These are phyloP conservation scores for Porites divaricata DNA, from an alignment of 92 coral and sea anemone genomes.

Conservation along the genomic window DNA sequence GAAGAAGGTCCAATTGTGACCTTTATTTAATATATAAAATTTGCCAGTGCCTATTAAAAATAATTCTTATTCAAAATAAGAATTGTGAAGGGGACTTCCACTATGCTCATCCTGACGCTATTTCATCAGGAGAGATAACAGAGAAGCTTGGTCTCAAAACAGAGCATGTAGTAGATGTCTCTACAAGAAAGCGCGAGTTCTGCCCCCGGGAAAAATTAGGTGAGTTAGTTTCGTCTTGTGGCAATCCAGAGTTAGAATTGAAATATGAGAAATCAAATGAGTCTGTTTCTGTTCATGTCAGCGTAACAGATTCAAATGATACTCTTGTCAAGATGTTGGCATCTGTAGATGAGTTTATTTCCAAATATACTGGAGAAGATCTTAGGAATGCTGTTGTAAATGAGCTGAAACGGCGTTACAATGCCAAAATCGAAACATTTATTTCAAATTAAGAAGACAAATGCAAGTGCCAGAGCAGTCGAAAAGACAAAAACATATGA, in stretches of 20 bases:
- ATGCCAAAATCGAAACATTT: constrained; percentile 46
- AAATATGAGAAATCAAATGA: constrained; percentile 8
- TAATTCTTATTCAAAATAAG: too few species aligned
- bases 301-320: constrained; percentile 49
- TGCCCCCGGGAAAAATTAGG: constrained; percentile 57
- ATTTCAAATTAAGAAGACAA: constrained; percentile 26
- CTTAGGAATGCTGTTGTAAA: constrained; percentile 33
- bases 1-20: too few species aligned
- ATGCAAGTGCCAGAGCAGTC: constrained; percentile 57
- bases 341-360: constrained; percentile 56
- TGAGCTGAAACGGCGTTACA: constrained; percentile 45
- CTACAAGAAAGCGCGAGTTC: constrained; percentile 38
- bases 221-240: constrained; percentile 39
- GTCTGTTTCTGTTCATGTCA: constrained; percentile 8
- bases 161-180: constrained; percentile 31
- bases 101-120: constrained; percentile 31
- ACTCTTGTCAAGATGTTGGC: constrained; percentile 54
- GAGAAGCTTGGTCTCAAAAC: constrained; percentile 54
- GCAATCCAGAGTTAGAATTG: constrained; percentile 41
- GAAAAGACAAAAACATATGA: constrained; percentile 66
- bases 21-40: too few species aligned
- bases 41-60: too few species aligned
- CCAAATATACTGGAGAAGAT: constrained; percentile 56
- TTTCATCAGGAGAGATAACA: constrained; percentile 49
- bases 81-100: constrained; percentile 48